These are phyloP conservation scores for Elgaria multicarinata DNA, from an alignment of 2,113 vertebrate genomes.

Conservation along the genomic window DNA sequence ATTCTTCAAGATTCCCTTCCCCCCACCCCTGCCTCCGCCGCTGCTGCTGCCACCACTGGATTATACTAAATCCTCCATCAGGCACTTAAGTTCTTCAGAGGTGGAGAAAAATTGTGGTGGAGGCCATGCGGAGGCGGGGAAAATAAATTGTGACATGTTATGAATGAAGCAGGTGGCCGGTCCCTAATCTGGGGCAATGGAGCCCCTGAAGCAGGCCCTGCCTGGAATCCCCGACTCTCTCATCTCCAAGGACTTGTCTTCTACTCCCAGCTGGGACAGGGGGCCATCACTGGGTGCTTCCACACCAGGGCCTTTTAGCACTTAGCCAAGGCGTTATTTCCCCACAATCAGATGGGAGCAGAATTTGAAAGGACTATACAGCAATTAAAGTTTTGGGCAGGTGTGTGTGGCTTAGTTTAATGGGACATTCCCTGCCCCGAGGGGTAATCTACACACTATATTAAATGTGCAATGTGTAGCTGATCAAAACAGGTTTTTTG, in stretches of 20 bases:
- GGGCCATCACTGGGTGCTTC: neutral
- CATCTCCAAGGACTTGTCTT: neutral
- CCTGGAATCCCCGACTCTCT: neutral
- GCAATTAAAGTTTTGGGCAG: no score
- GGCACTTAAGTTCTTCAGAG: neutral
- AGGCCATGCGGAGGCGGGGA: no score
- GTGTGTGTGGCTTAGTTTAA: no score
- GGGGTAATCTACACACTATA: no score
- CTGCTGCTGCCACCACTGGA: constrained; percentile 32
- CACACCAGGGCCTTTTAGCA: neutral
- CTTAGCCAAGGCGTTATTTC: no score
- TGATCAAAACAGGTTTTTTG: no score
- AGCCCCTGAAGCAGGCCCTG: neutral
- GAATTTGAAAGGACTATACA: no score
- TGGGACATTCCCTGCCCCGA: no score
- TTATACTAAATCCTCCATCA: constrained; percentile 36
- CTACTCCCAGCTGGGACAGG: neutral
- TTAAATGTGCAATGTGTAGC: no score
- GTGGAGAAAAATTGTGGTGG: neutral
- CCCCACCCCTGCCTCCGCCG: no score
- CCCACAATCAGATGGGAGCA: no score
- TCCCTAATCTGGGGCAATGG: neutral
- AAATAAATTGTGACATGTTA: neutral
- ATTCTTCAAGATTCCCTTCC: neutral
- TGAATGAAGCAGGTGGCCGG: neutral